Percentiles rank a stretch among this genome's conserved stretches.
Conservation (phyloP, 2,113 vertebrate species). For the Pangasianodon gigas region DNA sequence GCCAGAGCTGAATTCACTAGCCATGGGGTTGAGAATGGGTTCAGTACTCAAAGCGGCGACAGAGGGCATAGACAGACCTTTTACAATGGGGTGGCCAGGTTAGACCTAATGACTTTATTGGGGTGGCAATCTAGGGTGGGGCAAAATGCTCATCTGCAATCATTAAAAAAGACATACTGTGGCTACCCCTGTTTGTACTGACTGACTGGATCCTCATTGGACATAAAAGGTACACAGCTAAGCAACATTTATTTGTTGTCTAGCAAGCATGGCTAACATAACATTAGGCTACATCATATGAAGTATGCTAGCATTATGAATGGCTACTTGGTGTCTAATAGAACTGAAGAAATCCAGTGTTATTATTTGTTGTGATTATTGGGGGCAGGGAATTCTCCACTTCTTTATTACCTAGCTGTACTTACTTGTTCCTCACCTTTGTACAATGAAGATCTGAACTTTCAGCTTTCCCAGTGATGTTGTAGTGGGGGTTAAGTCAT, state of each 20-base stretch:
- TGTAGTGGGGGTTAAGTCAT: not conserved
- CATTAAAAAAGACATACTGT: not conserved
- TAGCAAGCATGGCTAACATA: not conserved
- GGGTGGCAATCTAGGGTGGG: not conserved
- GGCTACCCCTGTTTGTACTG: not conserved
- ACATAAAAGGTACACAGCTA: no score
- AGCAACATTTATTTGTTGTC: not conserved
- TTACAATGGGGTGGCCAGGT: not conserved
- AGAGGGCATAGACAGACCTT: not conserved
- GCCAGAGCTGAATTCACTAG: conserved; percentile 73
- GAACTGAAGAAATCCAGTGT: not conserved
- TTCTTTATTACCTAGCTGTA: not conserved
- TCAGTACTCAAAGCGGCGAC: conserved; percentile 46
- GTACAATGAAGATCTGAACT: not conserved
- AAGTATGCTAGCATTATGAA: not conserved
- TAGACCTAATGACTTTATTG: not conserved
- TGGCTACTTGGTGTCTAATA: not conserved
- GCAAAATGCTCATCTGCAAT: not conserved
- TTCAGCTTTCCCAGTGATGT: not conserved
- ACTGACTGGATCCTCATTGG: not conserved
- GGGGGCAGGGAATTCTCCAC: not conserved
- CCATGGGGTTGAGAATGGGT: conserved; percentile 65
- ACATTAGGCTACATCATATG: not conserved
- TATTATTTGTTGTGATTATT: not conserved
- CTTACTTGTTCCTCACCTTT: not conserved